Evolutionary conservation across 2,888 invertebrate genomes (phyloP).

Genomic region (Ethmia dodecea): DNA sequence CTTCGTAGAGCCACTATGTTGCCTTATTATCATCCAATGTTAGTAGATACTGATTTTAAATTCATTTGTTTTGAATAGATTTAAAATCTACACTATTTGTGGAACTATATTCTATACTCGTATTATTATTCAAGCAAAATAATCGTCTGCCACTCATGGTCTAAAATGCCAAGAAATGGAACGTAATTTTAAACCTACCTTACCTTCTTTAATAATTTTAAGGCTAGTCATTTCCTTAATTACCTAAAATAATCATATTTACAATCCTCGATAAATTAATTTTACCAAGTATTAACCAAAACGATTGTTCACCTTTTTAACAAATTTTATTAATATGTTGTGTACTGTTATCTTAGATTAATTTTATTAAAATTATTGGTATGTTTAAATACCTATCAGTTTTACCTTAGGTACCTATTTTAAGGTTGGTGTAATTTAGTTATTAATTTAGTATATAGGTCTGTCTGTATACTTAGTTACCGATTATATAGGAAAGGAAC

Average conservation of each 20-base stretch:
- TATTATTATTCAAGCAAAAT: too few relatives aligned
- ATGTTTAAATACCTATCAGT: slow-evolving; percentile 51
- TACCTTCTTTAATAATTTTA: slow-evolving; percentile 21
- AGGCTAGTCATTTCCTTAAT: slow-evolving; percentile 32
- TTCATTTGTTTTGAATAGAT: slow-evolving; percentile 25
- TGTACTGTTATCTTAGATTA: slow-evolving; percentile 53
- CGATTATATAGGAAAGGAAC: too few relatives aligned
- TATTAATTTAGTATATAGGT: slow-evolving; percentile 20
- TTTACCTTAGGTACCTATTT: slow-evolving; percentile 42
- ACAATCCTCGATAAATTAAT: slow-evolving; percentile 34
- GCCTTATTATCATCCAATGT: slow-evolving; percentile 22
- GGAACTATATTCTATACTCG: slow-evolving; percentile 23
- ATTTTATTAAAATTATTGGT: slow-evolving; percentile 50
- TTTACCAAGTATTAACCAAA: slow-evolving; percentile 68
- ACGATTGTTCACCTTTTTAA: slow-evolving; percentile 68
- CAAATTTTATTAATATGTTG: slow-evolving; percentile 73
- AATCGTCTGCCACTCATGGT: slow-evolving; percentile 28
- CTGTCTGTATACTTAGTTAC: slow-evolving; percentile 25
- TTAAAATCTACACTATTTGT: slow-evolving; percentile 24
- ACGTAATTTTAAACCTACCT: slow-evolving; percentile 27
- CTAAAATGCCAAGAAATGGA: slow-evolving; percentile 10
- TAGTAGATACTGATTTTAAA: slow-evolving; percentile 28
- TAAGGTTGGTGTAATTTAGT: slow-evolving; percentile 34
- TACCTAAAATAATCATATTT: slow-evolving; percentile 23
- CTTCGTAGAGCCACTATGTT: too few relatives aligned